These are phyloP conservation scores for Astatotilapia flaviijosephi DNA, from an alignment of 2,113 vertebrate genomes.

Conservation along the genomic window DNA sequence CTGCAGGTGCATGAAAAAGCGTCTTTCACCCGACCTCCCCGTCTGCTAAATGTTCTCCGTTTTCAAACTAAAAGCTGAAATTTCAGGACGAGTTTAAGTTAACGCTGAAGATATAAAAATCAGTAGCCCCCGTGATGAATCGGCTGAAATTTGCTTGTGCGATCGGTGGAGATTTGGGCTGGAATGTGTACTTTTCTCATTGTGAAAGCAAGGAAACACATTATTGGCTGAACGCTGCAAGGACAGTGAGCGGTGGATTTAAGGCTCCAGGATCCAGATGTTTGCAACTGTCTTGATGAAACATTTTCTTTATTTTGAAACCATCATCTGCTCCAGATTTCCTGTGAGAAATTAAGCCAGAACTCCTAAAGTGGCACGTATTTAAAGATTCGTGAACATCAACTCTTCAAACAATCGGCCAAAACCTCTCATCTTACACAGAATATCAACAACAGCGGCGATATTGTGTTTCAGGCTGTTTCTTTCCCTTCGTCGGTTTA, in stretches of 20 bases:
- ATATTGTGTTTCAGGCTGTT: conserved; percentile 6
- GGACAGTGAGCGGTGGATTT: background rate
- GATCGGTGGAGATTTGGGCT: background rate
- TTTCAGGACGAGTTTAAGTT: background rate
- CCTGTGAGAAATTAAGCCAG: background rate
- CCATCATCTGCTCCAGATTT: background rate
- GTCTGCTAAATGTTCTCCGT: background rate
- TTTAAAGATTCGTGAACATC: background rate
- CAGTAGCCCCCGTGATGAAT: background rate
- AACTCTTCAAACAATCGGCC: background rate
- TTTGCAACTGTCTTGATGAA: background rate
- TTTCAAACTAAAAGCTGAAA: background rate
- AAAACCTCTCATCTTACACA: background rate
- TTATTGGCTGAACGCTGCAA: background rate
- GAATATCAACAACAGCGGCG: background rate
- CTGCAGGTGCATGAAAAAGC: background rate
- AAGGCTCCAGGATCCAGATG: background rate
- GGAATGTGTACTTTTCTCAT: background rate
- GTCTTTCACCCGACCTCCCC: background rate
- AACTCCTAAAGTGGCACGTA: background rate
- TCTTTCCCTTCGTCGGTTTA: background rate
- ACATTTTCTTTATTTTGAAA: background rate
- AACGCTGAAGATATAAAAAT: background rate
- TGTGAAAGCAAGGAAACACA: background rate
- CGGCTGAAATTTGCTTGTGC: background rate